A percentile compares a stretch with the other conserved stretches of the same genome.
Conservation (phyloP, 1,140 invertebrate species). For the Eurosta solidaginis region DNA sequence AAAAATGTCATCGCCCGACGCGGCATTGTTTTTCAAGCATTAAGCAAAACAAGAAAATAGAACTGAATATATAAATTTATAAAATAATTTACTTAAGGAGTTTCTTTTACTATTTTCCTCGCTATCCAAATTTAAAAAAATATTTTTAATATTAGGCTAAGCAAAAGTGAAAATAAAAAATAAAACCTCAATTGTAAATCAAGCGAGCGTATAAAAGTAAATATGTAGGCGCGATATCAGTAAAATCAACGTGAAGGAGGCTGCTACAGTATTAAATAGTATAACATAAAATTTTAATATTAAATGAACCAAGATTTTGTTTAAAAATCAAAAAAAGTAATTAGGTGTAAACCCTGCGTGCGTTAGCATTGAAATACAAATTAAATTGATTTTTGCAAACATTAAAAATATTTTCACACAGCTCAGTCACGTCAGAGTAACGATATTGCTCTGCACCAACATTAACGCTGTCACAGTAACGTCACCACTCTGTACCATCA, state of each 20-base stretch:
- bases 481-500: too few relatives aligned
- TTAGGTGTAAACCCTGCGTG: background rate
- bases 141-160: background rate
- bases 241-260: constrained; percentile 43
- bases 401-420: background rate
- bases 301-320: constrained; percentile 32
- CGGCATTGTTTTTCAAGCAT: too few relatives aligned
- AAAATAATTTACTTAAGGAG: too few relatives aligned
- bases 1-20: too few relatives aligned
- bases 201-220: too few relatives aligned
- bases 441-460: too few relatives aligned
- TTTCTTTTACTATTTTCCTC: background rate
- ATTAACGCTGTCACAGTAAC: too few relatives aligned
- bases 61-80: background rate
- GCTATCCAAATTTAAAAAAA: background rate
- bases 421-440: too few relatives aligned
- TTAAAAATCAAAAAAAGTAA: constrained; percentile 34
- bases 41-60: too few relatives aligned
- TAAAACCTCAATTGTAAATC: too few relatives aligned
- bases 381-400: background rate
- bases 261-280: constrained; percentile 56
- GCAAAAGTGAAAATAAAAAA: background rate
- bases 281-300: constrained; percentile 37
- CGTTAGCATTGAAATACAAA: background rate
- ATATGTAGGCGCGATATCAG: too few relatives aligned